Evolutionary conservation across 2,797 vertebrate species (phyloP), one percentile per base, ranked within the genome.

Genomic region (Sphenodon punctatus): DNA sequence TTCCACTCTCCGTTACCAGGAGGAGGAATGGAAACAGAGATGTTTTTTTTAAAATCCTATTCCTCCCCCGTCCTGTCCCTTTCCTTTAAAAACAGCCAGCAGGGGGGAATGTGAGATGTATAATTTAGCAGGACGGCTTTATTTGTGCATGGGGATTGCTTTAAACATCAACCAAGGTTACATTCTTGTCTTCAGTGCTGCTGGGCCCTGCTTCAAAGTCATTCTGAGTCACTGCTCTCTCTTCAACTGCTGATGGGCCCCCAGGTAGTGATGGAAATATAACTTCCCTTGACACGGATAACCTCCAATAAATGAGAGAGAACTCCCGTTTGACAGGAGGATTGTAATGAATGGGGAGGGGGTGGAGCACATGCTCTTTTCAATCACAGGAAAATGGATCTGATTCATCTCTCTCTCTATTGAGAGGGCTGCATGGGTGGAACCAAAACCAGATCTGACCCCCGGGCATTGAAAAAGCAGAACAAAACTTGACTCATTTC

Each of bases 271-370:
- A 89, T 75, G 84, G 87, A 86, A 90, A 88, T 63, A 67, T 89
- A 92, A 91, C 89, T 88, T 89, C 86, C 69, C 86, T 68, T 82
- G 88, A 88, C 88, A 85, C 55, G 38, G 87, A 86, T 91, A 93
- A 91, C 89, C 90, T 89, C 88, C 73, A 71, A 91, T 88, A 86
- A 90, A 79, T 71, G 23, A 90, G 49, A 90, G 49, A 0, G 1
- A 46, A 75, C 80, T 89, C 79, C 49, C 67, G 86, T 76, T 61
- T 78, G 88, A 86, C 82, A 51, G 27, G 0, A 36, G 73, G 78
- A 89, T 86, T 78, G 82, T 71, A 90, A 88, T 68, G 41, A 34
- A 88, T 61, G 59, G 0, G 0, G 73, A 66, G 81, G 55, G 66
- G 55, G 71, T 42, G 38, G 67, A 80, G 60, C 64, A 13, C 11